Conservation (phyloP, 2,113 vertebrate species). For the Crypturellus undulatus region DNA sequence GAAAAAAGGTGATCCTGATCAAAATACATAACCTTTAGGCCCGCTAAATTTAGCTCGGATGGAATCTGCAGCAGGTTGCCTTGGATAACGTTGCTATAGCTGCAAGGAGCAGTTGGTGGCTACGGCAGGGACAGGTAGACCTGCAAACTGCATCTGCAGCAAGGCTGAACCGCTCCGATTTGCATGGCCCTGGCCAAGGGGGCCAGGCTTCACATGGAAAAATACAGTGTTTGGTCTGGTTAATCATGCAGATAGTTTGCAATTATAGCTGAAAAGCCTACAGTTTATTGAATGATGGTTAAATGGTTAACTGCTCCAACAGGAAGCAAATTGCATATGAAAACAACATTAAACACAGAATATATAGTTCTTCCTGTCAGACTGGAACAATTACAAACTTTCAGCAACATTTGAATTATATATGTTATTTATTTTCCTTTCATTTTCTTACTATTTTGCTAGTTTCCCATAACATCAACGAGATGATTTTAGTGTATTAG, state of each 20-base stretch:
- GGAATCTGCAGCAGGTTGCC: slow-evolving; percentile 77
- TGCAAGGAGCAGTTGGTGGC: slow-evolving; percentile 77
- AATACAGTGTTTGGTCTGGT: neutral
- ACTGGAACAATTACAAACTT: neutral
- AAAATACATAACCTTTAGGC: slow-evolving; percentile 73
- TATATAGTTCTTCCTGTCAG: neutral
- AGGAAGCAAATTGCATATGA: neutral
- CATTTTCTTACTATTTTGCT: neutral
- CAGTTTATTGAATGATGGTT: neutral
- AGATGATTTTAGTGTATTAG: neutral
- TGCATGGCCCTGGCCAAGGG: neutral
- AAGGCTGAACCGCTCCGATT: slow-evolving; percentile 35
- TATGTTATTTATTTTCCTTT: neutral
- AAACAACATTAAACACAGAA: neutral
- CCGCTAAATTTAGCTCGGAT: slow-evolving; percentile 78
- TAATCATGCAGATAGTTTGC: neutral
- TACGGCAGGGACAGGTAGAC: slow-evolving; percentile 66
- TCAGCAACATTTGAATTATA: neutral
- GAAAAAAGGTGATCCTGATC: slow-evolving; percentile 65
- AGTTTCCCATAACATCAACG: slow-evolving; percentile 4
- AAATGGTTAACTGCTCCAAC: neutral
- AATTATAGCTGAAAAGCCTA: neutral
- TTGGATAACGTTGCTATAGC: slow-evolving; percentile 85
- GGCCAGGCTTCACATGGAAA: neutral
- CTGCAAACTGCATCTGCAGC: slow-evolving; percentile 48